phyloP scores from a whole-genome alignment of 2,888 invertebrate species.

The Pyrrhosoma nymphula region DNA sequence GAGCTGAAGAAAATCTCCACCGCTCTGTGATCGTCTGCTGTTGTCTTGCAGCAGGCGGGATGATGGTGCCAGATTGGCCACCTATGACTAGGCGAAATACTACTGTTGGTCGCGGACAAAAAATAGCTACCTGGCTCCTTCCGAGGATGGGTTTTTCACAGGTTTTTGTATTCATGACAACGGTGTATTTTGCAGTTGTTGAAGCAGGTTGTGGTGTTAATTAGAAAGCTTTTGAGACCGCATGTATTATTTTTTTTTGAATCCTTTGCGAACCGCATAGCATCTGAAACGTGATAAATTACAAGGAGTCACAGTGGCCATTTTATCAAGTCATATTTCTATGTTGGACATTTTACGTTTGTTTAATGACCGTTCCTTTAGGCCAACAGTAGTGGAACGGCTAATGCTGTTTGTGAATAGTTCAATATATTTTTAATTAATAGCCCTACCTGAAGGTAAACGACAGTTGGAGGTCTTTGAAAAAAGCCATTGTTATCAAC shows the following conservation, averaged over 20 bases:
- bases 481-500: no score
- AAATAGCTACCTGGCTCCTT: neutral
- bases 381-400: neutral
- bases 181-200: neutral
- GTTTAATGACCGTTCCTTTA: neutral
- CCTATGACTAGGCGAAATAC: constrained; percentile 44
- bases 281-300: constrained; percentile 11
- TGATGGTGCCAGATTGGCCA: constrained; percentile 56
- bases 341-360: neutral
- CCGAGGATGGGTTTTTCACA: constrained; percentile 23
- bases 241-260: neutral
- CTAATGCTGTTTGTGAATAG: no score
- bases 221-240: constrained; percentile 8
- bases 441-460: no score
- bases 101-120: neutral
- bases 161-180: constrained; percentile 30
- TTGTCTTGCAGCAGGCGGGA: constrained; percentile 12
- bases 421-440: no score
- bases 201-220: constrained; percentile 38
- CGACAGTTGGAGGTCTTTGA: no score
- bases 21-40: constrained; percentile 45
- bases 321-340: neutral
- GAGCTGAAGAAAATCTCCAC: neutral
- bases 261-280: neutral
- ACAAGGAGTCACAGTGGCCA: neutral